Evolutionary conservation across 1,140 invertebrate species (phyloP), one percentile per base, ranked within the genome.

Genomic region (Drosophila miranda): DNA sequence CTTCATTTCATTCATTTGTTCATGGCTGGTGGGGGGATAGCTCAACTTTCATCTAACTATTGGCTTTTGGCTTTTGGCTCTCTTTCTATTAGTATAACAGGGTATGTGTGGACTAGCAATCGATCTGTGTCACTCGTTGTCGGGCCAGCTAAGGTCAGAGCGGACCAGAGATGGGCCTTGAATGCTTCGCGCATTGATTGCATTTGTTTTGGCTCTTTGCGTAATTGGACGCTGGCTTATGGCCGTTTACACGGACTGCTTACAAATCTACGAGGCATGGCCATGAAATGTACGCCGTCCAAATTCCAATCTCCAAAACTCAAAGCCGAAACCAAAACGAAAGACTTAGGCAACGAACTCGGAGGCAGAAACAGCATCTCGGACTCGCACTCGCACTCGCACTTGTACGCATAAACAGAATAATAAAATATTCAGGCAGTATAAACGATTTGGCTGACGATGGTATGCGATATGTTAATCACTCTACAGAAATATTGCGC

Each of bases 281-380:
- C 70, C 72, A 63, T 73, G 70, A 73, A 75, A 48, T 19, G 62
- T 34, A 55, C 50, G 50, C 62, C 43, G 49, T 44, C 46, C 26
- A 49, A 68, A 67, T 68, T 62, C 53, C 53, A 68, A 68, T 42
- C 38, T 23, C 30, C 0, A 11, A 11, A 34, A n/a, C 13, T 45
- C 56, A 51, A 26, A 34, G 30, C 11, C 50, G 19, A 61, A 54
- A 43, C 11, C 42, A 26, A 61, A 54, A 45, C 77, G 52, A 79
- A 79, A 75, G 77, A 79, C 77, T 79, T 79, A 70, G 63, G 81
- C 71, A 80, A 84, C 80, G 49, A 84, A 86, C 76, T 72, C 64
- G 43, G 16, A 13, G 23, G 16, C 38, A 16, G 6, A n/a, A 8
- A 59, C 70, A 55, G 49, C 57, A 71, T 71, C 56, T 68, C n/a